A percentile compares a stretch with the other conserved stretches of the same genome.
Conservation (phyloP, 2,888 invertebrate species). For the Trimorus sp. region DNA sequence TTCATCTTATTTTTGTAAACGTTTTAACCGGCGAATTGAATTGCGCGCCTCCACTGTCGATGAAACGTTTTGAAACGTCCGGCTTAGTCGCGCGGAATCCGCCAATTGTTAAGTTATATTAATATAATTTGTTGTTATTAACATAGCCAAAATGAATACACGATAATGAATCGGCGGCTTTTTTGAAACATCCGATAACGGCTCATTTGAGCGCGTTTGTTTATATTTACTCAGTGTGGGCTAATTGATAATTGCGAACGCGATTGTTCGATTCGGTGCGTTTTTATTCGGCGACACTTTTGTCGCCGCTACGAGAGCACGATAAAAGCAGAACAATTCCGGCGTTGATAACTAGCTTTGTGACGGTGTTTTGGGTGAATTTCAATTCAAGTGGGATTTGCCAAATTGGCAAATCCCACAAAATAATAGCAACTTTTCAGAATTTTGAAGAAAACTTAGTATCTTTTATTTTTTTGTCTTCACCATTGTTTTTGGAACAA, state of each 20-base stretch:
- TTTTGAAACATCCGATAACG: too few relatives aligned
- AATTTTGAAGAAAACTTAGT: too few relatives aligned
- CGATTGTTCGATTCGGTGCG: not conserved
- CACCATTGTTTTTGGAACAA: too few relatives aligned
- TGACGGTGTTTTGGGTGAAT: too few relatives aligned
- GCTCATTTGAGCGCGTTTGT: too few relatives aligned
- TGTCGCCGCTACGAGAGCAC: not conserved
- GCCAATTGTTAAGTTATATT: slow-evolving; percentile 23
- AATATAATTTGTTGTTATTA: slow-evolving; percentile 18
- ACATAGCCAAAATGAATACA: not conserved
- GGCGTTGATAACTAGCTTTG: too few relatives aligned
- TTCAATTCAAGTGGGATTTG: too few relatives aligned
- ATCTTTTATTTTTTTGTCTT: too few relatives aligned
- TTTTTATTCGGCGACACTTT: not conserved
- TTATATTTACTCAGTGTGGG: not conserved
- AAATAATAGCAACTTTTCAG: too few relatives aligned
- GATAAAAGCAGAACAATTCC: too few relatives aligned
- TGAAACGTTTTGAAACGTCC: slow-evolving; percentile 52
- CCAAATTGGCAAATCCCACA: too few relatives aligned
- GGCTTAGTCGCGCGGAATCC: slow-evolving; percentile 34
- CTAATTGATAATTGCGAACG: not conserved
- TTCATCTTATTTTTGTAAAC: slow-evolving; percentile 71
- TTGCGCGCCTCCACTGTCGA: slow-evolving; percentile 20
- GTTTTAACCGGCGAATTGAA: slow-evolving; percentile 50
- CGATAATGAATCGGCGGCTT: not conserved